These are phyloP conservation scores for Mylabris sibirica DNA, from an alignment of 2,888 invertebrate species.

Conservation along the genomic window DNA sequence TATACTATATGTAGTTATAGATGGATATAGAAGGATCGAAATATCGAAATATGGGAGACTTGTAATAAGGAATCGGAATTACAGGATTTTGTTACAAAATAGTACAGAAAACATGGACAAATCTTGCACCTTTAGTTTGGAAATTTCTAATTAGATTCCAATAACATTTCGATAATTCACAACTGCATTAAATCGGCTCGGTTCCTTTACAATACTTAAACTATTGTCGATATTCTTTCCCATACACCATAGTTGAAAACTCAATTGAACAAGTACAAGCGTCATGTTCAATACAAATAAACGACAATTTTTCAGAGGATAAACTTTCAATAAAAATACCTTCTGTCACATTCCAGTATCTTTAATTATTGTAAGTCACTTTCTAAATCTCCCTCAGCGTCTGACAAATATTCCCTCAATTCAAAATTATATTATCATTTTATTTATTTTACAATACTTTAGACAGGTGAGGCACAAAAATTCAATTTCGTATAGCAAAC, in stretches of 20 bases:
- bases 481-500: not conserved
- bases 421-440: not conserved
- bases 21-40: not conserved
- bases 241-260: not conserved
- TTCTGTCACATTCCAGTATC: not conserved
- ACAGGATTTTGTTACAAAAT: not conserved
- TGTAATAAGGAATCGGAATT: not conserved
- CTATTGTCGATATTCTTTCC: not conserved
- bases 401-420: not conserved
- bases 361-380: no score
- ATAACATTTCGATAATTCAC: not conserved
- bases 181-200: not conserved
- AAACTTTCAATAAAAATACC: not conserved
- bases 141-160: not conserved
- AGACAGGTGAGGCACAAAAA: not conserved
- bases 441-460: not conserved
- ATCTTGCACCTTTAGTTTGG: slow-evolving; percentile 24
- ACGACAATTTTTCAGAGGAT: not conserved
- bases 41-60: no score
- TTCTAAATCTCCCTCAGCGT: no score
- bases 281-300: not conserved
- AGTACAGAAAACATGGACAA: slow-evolving; percentile 34
- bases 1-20: not conserved
- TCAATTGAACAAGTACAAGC: not conserved
- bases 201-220: no score